Percentiles rank a stretch among this genome's conserved stretches.
Evolutionary conservation across 2,888 invertebrate genomes (phyloP).

Genomic region (Coecobrya sp.): DNA sequence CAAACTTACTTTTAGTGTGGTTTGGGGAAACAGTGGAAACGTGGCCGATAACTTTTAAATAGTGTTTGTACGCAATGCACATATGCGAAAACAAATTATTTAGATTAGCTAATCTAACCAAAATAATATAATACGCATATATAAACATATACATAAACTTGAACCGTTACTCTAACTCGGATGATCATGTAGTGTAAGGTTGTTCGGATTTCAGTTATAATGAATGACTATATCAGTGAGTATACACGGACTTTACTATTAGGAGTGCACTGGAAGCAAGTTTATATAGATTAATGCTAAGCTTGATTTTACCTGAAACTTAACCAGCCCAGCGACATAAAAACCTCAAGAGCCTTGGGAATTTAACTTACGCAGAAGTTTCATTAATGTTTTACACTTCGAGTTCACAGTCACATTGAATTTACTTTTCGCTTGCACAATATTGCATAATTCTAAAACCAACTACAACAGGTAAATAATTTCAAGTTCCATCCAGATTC

Average conservation of each 20-base stretch:
- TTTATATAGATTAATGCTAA: background rate
- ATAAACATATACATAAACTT: background rate
- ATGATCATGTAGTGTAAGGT: background rate
- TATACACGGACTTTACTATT: too few relatives aligned
- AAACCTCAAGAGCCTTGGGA: slow-evolving; percentile 64
- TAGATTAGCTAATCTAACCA: too few relatives aligned
- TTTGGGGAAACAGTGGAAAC: slow-evolving; percentile 4
- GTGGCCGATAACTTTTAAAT: background rate
- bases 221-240: too few relatives aligned
- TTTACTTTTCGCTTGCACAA: background rate
- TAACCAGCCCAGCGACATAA: slow-evolving; percentile 22
- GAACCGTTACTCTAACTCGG: background rate
- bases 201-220: background rate
- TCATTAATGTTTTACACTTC: slow-evolving; percentile 44
- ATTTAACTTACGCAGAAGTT: slow-evolving; percentile 56
- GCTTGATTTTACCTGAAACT: background rate
- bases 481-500: background rate
- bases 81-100: too few relatives aligned
- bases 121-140: too few relatives aligned
- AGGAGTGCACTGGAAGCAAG: slow-evolving; percentile 3
- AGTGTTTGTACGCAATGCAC: background rate
- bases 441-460: background rate
- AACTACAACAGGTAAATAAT: background rate
- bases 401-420: background rate
- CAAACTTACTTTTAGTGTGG: background rate